Base-by-base conservation (phyloP, 1,140 invertebrate species). In the Forficula auricularia region DNA sequence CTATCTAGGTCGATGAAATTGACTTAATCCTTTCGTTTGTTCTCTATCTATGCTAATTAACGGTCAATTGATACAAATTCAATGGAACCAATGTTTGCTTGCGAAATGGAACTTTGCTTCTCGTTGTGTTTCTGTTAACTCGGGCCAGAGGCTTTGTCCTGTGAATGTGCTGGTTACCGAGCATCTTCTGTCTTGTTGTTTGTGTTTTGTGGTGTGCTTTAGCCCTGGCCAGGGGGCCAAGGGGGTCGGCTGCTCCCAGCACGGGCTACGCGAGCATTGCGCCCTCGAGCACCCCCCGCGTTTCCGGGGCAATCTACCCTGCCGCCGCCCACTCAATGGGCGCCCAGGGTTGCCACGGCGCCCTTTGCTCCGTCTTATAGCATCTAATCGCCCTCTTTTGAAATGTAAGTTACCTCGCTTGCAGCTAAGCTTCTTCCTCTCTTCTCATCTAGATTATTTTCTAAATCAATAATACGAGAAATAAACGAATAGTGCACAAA, bases 291-390 rank as follows among this genome's bases (percentile, higher is more conserved):
- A 15, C 43, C 52, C 48, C 33, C 18, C 50, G 45, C 40, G 40
- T 43, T 30, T 47, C 45, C 18, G 27, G 37, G 27, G 48, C 52
- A 15, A 38, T 52, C 13, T 52, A 52, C 14, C 46, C 52, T 15
- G 48, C 52, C 22, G 44, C 52, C n/a, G 49, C 52, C 12, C 48
- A 54, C 39, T 46, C 51, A 4, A 43, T 54, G 3, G 41, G 52
- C 15, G 46, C 51, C 12, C 50, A 52, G 30, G 52, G 52, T 8
- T 54, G 52, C 42, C 52, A 52, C 37, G 52, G 51, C 18, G 40
- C 52, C 15, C 37, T 54, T 13, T 54, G 52, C 43, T 38, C 40
- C 43, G 45, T 54, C 34, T 44, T 52, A 13, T 54, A 50, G 35
- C 39, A 31, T 30, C 19, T 30, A 32, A 19, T 19, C 19, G 38